Evolutionary conservation across 2,797 vertebrate genomes (phyloP).

Genomic region (Astyanax mexicanus): DNA sequence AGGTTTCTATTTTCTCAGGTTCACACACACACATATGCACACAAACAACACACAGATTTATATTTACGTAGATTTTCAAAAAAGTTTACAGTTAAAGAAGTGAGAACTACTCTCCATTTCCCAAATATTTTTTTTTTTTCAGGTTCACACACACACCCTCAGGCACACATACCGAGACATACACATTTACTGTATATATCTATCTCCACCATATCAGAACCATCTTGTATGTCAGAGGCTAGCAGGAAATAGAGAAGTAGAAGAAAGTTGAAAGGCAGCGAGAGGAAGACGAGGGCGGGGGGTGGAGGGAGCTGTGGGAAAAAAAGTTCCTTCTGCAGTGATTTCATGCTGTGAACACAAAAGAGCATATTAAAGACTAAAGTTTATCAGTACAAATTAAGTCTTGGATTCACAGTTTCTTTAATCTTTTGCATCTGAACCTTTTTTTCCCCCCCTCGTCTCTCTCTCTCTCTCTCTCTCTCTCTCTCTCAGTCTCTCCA

Average conservation of each 20-base stretch:
- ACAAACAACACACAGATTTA: no score
- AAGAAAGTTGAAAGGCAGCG: slow-evolving; percentile 82
- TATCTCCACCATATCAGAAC: slow-evolving; percentile 67
- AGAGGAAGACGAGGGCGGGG: slow-evolving; percentile 71
- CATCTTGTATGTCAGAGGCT: slow-evolving; percentile 74
- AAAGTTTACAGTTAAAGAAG: slow-evolving; percentile 3
- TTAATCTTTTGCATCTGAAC: slow-evolving; percentile 98
- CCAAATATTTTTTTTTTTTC: slow-evolving; percentile 2
- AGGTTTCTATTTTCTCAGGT: slow-evolving; percentile 31
- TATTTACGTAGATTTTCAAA: no score
- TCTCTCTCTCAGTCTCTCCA: slow-evolving; percentile 74
- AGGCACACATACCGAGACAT: no score
- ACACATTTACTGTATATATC: no score
- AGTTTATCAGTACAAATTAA: slow-evolving; percentile 98
- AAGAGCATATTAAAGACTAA: slow-evolving; percentile 96
- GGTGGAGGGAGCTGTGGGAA: not conserved
- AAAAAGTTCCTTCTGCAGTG: slow-evolving; percentile 66
- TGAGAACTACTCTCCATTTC: slow-evolving; percentile 20
- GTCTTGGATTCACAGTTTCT: slow-evolving; percentile 93
- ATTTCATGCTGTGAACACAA: slow-evolving; percentile 92
- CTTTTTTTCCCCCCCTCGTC: slow-evolving; percentile 62
- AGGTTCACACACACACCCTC: slow-evolving; percentile 85
- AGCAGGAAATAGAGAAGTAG: slow-evolving; percentile 81
- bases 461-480: slow-evolving; percentile 55
- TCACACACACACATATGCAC: no score